These are phyloP conservation scores for Thysanoteuthis rhombus DNA, from an alignment of 2,888 invertebrate genomes.

Conservation along the genomic window DNA sequence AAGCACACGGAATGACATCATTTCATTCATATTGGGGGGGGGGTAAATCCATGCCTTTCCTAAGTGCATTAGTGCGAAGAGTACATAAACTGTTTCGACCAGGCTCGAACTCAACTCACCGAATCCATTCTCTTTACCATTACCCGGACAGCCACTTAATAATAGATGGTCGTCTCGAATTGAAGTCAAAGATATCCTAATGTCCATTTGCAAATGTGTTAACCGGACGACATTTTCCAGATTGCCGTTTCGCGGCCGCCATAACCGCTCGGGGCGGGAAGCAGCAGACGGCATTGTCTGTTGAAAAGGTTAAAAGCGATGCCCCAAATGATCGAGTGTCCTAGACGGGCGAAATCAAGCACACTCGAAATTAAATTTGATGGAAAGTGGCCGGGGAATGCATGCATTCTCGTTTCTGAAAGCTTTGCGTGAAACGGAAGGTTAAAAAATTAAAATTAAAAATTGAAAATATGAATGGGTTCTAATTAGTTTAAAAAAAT, in stretches of 20 bases:
- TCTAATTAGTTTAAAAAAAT: background rate
- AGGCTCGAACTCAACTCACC: no score
- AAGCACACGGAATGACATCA: no score
- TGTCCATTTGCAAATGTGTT: no score
- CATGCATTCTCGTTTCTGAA: background rate
- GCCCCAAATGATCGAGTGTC: slow-evolving; percentile 12
- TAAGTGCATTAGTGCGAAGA: no score
- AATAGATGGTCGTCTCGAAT: background rate
- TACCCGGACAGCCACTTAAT: no score
- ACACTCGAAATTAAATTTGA: slow-evolving; percentile 12
- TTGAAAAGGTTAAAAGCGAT: background rate
- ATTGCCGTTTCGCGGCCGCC: background rate
- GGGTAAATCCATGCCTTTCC: no score
- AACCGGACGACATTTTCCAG: slow-evolving; percentile 12
- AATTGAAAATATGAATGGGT: background rate
- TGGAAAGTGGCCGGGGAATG: background rate
- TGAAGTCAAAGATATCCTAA: background rate
- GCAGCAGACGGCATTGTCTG: background rate
- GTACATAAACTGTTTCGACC: no score
- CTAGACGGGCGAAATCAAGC: slow-evolving; percentile 12
- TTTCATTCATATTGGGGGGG: no score
- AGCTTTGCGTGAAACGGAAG: background rate
- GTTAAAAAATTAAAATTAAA: slow-evolving; percentile 12
- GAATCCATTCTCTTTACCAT: no score
- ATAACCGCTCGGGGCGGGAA: background rate